Evolutionary conservation across 2,888 invertebrate species (phyloP).

Genomic region (Athalia rosae): DNA sequence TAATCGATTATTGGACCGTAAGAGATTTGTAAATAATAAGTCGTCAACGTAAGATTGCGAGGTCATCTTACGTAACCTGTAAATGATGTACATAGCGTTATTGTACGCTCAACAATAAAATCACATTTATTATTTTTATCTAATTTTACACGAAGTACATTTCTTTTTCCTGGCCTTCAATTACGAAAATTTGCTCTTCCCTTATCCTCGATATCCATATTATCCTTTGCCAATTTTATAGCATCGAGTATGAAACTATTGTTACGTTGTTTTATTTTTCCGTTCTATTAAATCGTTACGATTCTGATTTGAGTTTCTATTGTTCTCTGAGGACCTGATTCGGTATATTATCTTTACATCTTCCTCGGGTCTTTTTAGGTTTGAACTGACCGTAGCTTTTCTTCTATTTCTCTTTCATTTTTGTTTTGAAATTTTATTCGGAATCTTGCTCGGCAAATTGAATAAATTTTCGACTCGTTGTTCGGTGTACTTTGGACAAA

Average conservation of each 20-base stretch:
- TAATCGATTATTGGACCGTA: constrained; percentile 40
- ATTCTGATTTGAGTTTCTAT: no score
- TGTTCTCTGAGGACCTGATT: no score
- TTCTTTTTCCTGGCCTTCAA: constrained; percentile 37
- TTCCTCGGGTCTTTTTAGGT: no score
- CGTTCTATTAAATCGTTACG: no score
- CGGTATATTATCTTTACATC: no score
- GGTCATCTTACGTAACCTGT: constrained; percentile 52
- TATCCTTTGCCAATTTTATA: not conserved
- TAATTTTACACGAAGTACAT: constrained; percentile 25
- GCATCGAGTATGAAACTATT: not conserved
- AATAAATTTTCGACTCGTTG: not conserved
- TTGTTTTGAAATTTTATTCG: no score
- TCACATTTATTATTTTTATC: constrained; percentile 39
- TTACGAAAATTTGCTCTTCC: constrained; percentile 16
- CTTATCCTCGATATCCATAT: constrained; percentile 24
- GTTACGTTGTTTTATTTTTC: not conserved
- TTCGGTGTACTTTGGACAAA: not conserved
- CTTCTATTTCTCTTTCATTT: no score
- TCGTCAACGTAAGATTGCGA: constrained; percentile 46
- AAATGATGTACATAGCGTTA: constrained; percentile 68
- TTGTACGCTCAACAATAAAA: constrained; percentile 53
- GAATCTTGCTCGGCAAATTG: no score
- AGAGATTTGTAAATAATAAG: constrained; percentile 63
- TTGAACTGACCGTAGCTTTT: no score